phyloP scores from a whole-genome alignment of 1,140 invertebrate genomes.

The Notospermus geniculatus region DNA sequence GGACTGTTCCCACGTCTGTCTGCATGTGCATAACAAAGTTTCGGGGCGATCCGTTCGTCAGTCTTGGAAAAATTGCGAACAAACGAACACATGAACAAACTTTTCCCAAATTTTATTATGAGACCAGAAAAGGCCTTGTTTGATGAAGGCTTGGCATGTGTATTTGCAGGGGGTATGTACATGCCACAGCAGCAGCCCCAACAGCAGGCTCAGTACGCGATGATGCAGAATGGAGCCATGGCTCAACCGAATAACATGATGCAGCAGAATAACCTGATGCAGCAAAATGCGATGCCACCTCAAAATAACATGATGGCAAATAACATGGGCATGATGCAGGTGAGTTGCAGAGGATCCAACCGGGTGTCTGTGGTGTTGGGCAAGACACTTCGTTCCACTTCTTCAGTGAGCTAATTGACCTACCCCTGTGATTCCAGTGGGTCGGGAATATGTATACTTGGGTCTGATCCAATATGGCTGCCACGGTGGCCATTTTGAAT shows the following conservation, averaged over 20 bases:
- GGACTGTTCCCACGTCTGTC: too few relatives aligned
- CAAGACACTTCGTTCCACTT: too few relatives aligned
- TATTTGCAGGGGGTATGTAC: slow-evolving; percentile 33
- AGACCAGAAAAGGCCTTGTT: too few relatives aligned
- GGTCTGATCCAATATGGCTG: too few relatives aligned
- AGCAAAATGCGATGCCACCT: slow-evolving; percentile 10
- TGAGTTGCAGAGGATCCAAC: slow-evolving; percentile 11
- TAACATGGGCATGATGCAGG: slow-evolving; percentile 11
- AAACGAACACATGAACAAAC: too few relatives aligned
- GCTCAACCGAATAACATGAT: slow-evolving; percentile 16
- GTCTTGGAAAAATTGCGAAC: too few relatives aligned
- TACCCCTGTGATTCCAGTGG: too few relatives aligned
- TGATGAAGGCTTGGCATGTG: background rate
- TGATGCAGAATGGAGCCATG: slow-evolving; percentile 19
- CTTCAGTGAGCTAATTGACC: too few relatives aligned
- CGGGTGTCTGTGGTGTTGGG: background rate
- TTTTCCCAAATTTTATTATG: too few relatives aligned
- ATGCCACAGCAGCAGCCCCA: slow-evolving; percentile 32
- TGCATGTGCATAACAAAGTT: too few relatives aligned
- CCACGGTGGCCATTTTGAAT: too few relatives aligned
- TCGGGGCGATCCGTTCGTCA: too few relatives aligned
- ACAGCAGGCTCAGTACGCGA: slow-evolving; percentile 25
- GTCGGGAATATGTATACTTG: background rate
- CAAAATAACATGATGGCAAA: slow-evolving; percentile 12
- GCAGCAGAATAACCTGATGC: slow-evolving; percentile 18